Conservation (phyloP, 2,888 invertebrate species). For the Teinopalpus imperialis region DNA sequence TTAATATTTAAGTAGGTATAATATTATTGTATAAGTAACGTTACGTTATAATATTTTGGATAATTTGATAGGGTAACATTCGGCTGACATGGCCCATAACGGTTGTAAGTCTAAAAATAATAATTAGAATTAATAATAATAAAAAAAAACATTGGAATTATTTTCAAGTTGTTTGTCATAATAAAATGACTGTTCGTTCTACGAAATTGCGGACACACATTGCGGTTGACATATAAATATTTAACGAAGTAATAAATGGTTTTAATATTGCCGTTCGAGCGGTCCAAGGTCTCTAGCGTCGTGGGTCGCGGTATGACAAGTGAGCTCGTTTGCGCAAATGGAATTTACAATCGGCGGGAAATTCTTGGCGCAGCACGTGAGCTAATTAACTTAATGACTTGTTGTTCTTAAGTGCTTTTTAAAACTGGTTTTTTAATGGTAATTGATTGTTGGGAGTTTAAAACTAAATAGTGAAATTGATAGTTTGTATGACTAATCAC, state of each 20-base stretch:
- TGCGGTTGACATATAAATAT: conserved; percentile 12
- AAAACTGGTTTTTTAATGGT: conserved; percentile 5
- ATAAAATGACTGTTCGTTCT: conserved; percentile 4
- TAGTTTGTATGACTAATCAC: too few species aligned
- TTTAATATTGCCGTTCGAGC: not conserved
- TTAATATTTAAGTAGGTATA: too few species aligned
- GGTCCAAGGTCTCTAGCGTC: conserved; percentile 13
- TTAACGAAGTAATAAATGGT: conserved; percentile 9
- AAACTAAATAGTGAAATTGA: too few species aligned
- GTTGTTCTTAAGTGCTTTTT: not conserved
- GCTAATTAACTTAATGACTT: conserved; percentile 7
- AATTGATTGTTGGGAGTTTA: not conserved
- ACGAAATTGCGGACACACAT: conserved; percentile 8
- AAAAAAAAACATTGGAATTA: too few species aligned
- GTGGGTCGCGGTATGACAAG: conserved; percentile 16
- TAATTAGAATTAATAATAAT: too few species aligned
- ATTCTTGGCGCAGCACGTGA: conserved; percentile 14
- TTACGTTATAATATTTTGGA: too few species aligned
- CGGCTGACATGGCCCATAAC: too few species aligned
- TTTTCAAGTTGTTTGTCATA: too few species aligned
- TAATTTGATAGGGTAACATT: too few species aligned
- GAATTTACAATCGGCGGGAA: conserved; percentile 13
- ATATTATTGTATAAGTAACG: too few species aligned
- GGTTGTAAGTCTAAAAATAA: too few species aligned
- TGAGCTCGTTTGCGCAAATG: conserved; percentile 20